These are phyloP conservation scores for Danio jaintianensis DNA, from an alignment of 2,797 vertebrate genomes.

Conservation along the genomic window DNA sequence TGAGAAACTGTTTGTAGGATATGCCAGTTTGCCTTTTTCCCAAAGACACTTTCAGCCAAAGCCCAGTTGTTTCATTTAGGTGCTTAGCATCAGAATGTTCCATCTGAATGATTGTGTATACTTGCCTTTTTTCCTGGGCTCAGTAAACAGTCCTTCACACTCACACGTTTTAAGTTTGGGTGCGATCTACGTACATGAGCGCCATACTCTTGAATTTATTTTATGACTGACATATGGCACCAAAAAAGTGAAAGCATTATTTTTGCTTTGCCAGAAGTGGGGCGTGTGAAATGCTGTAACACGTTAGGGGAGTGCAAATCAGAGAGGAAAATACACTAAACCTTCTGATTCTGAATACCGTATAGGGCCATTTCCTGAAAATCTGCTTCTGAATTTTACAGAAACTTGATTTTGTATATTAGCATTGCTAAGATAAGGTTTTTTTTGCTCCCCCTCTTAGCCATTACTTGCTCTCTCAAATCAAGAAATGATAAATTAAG, in stretches of 20 bases:
- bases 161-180: not conserved
- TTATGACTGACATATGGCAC: conserved; percentile 30
- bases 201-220: not conserved
- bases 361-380: not conserved
- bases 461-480: not conserved
- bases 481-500: not conserved
- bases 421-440: not conserved
- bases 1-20: not conserved
- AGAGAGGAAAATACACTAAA: conserved; percentile 4
- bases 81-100: not conserved
- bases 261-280: conserved; percentile 25
- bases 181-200: not conserved
- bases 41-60: conserved; percentile 4
- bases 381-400: conserved; percentile 9
- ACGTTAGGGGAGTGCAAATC: conserved; percentile 25
- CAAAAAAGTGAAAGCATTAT: not conserved
- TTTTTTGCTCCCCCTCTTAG: not conserved
- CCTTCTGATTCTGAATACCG: not conserved
- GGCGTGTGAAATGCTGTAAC: not conserved
- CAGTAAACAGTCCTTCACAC: conserved; percentile 3
- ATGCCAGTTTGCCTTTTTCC: not conserved
- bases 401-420: not conserved
- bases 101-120: not conserved
- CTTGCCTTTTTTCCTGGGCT: not conserved
- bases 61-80: not conserved